A percentile compares a stretch with the other conserved stretches of the same genome.
Conservation (phyloP, 2,888 invertebrate species). For the Phengaris alcon region DNA sequence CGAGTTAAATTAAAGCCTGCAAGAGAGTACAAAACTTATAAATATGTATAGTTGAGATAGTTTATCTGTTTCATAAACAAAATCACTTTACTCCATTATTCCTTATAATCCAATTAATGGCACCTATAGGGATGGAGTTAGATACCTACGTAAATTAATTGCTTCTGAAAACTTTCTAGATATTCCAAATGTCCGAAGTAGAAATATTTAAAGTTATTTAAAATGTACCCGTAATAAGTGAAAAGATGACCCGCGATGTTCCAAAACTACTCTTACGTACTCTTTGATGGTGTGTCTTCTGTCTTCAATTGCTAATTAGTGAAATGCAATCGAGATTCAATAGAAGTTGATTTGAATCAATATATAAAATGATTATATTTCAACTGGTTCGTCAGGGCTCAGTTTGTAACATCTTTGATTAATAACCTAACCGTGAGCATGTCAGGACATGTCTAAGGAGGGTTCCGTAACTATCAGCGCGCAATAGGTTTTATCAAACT, state of each 20-base stretch:
- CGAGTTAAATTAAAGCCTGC: not conserved
- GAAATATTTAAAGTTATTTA: not conserved
- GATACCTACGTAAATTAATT: too few relatives aligned
- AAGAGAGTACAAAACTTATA: too few relatives aligned
- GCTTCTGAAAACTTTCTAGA: not conserved
- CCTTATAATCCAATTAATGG: too few relatives aligned
- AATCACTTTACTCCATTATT: too few relatives aligned
- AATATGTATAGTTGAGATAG: too few relatives aligned
- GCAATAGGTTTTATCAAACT: too few relatives aligned
- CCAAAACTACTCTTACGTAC: slow-evolving; percentile 12
- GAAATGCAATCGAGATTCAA: slow-evolving; percentile 16
- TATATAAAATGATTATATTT: slow-evolving; percentile 7
- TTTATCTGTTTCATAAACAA: too few relatives aligned
- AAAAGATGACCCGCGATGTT: not conserved
- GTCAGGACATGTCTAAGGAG: too few relatives aligned
- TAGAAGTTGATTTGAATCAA: slow-evolving; percentile 4
- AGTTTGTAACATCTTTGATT: not conserved
- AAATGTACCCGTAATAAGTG: not conserved
- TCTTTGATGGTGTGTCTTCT: slow-evolving; percentile 24
- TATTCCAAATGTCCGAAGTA: not conserved
- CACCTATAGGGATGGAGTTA: too few relatives aligned
- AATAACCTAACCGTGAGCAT: too few relatives aligned
- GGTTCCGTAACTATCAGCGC: too few relatives aligned
- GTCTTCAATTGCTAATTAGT: slow-evolving; percentile 22
- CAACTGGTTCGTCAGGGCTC: not conserved